phyloP scores from a whole-genome alignment of 2,888 invertebrate genomes.

The Choreutis nemorana region DNA sequence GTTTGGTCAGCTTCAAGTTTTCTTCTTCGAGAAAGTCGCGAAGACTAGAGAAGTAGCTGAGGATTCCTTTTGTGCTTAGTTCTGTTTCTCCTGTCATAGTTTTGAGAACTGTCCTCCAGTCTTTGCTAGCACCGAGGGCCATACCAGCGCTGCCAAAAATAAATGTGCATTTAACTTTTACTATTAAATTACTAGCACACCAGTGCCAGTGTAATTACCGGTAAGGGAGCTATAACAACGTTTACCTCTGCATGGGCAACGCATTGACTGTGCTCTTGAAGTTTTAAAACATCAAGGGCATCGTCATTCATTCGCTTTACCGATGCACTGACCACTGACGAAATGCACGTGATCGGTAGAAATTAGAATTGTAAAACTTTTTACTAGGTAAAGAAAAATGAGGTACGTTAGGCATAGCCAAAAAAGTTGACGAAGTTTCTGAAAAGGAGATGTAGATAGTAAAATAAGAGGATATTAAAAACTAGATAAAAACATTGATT shows the following conservation, averaged over 20 bases:
- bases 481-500: too few relatives aligned
- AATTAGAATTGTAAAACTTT: too few relatives aligned
- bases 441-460: too few relatives aligned
- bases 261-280: too few relatives aligned
- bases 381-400: too few relatives aligned
- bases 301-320: constrained; percentile 2
- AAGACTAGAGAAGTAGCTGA: constrained; percentile 42
- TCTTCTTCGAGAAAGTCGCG: constrained; percentile 32
- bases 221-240: too few relatives aligned
- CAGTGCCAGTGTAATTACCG: too few relatives aligned
- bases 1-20: constrained; percentile 25
- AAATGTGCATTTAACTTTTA: too few relatives aligned
- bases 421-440: too few relatives aligned
- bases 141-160: constrained; percentile 43
- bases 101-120: constrained; percentile 47
- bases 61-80: constrained; percentile 42
- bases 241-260: too few relatives aligned
- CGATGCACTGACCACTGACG: background rate
- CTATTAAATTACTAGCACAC: constrained; percentile 2
- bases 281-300: background rate
- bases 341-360: constrained; percentile 4
- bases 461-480: too few relatives aligned
- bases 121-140: constrained; percentile 50
- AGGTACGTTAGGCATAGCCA: too few relatives aligned
- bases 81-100: constrained; percentile 49